phyloP scores from a whole-genome alignment of 2,797 vertebrate species.

The Peromyscus eremicus region DNA sequence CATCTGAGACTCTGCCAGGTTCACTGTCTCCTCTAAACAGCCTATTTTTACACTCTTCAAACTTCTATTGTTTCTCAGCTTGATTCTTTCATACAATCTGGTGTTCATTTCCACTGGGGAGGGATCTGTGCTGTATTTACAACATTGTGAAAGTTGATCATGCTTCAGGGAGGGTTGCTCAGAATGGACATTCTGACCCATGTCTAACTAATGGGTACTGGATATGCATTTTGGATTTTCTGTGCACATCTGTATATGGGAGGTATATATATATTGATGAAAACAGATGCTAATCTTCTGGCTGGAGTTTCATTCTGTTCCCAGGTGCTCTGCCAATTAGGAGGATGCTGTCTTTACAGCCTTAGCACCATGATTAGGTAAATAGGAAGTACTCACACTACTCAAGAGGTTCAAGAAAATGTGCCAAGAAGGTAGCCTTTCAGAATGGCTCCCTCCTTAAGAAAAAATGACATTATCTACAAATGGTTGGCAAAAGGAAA shows the following conservation, averaged over 20 bases:
- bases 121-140: neutral
- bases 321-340: neutral
- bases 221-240: neutral
- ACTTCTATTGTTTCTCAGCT: neutral
- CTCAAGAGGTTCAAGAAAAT: conserved; percentile 26
- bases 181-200: neutral
- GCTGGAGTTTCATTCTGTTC: neutral
- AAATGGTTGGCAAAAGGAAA: neutral
- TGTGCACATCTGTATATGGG: neutral
- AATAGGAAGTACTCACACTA: neutral
- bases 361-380: neutral
- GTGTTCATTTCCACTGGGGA: neutral
- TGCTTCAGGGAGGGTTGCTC: neutral
- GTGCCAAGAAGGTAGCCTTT: neutral
- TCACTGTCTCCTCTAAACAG: neutral
- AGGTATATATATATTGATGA: neutral
- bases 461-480: neutral
- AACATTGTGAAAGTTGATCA: neutral
- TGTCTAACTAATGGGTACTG: neutral
- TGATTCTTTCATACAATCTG: neutral
- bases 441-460: neutral
- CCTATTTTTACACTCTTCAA: rapidly evolving
- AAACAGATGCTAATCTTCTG: neutral
- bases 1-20: neutral
- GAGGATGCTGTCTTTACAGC: neutral